Evolutionary conservation across 2,113 vertebrate genomes (phyloP).

Genomic region (Romanogobio albipinnatus): DNA sequence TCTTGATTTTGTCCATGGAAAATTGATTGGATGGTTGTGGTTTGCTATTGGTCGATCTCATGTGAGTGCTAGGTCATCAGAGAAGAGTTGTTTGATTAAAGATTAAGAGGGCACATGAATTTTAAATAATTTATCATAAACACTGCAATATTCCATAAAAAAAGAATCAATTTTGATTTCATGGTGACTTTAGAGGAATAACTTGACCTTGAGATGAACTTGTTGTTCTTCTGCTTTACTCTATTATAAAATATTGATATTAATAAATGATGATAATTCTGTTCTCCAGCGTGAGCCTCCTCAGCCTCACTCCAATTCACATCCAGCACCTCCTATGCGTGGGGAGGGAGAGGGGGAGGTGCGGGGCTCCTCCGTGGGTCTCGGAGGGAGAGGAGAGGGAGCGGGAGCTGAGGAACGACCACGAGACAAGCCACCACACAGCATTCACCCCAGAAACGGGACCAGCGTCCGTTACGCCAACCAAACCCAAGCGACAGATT

Average conservation of each 20-base stretch:
- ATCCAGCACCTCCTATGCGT: slow-evolving; percentile 44
- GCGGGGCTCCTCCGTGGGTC: neutral
- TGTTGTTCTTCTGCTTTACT: neutral
- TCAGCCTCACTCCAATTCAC: slow-evolving; percentile 65
- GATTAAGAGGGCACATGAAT: too few species aligned
- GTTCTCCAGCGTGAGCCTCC: slow-evolving; percentile 74
- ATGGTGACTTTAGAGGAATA: neutral
- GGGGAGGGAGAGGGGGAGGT: slow-evolving; percentile 49
- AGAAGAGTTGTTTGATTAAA: too few species aligned
- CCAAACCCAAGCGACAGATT: slow-evolving; percentile 63
- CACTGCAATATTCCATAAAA: too few species aligned
- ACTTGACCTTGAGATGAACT: neutral
- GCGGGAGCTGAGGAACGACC: slow-evolving; percentile 73
- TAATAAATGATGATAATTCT: neutral
- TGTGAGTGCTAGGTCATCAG: too few species aligned
- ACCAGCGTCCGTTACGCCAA: slow-evolving; percentile 65
- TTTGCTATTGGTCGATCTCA: too few species aligned
- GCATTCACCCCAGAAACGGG: slow-evolving; percentile 68
- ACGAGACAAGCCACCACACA: slow-evolving; percentile 60
- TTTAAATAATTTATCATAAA: too few species aligned
- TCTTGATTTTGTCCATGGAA: too few species aligned
- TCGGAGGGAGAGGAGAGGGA: slow-evolving; percentile 19
- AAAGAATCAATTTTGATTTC: too few species aligned
- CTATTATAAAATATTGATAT: neutral
- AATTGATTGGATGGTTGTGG: too few species aligned